Percentiles rank a stretch among this genome's conserved stretches.
phyloP scores from a whole-genome alignment of 2,797 vertebrate species.

The Clamator glandarius region DNA sequence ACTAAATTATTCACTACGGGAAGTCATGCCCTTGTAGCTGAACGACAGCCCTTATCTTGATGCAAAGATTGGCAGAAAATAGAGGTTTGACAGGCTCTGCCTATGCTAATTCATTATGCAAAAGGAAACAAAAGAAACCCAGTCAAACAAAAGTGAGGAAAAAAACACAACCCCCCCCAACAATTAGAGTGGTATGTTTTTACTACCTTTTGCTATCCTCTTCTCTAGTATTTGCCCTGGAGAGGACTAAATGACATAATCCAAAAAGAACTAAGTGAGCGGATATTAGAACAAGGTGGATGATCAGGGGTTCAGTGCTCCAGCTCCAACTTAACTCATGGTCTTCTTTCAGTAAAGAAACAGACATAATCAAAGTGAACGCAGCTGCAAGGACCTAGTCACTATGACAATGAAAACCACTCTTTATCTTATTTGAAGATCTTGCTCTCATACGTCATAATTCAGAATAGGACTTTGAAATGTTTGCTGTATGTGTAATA shows the following conservation, averaged over 20 bases:
- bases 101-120: not conserved
- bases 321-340: not conserved
- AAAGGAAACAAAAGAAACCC: not conserved
- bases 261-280: not conserved
- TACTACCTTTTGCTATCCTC: not conserved
- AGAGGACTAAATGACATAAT: not conserved
- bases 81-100: not conserved
- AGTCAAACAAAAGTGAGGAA: not conserved
- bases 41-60: not conserved
- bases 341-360: not conserved
- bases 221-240: not conserved
- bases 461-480: not conserved
- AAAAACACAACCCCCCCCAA: not conserved
- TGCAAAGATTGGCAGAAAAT: not conserved
- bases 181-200: not conserved
- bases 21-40: not conserved
- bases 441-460: not conserved
- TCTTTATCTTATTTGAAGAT: not conserved
- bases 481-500: not conserved
- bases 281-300: not conserved
- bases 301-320: not conserved
- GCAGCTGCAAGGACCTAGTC: not conserved
- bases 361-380: not conserved
- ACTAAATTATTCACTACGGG: not conserved
- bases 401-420: not conserved